Percentiles rank a stretch among this genome's conserved stretches.
phyloP scores from a whole-genome alignment of 2,113 vertebrate genomes.

The Rallus limicola region DNA sequence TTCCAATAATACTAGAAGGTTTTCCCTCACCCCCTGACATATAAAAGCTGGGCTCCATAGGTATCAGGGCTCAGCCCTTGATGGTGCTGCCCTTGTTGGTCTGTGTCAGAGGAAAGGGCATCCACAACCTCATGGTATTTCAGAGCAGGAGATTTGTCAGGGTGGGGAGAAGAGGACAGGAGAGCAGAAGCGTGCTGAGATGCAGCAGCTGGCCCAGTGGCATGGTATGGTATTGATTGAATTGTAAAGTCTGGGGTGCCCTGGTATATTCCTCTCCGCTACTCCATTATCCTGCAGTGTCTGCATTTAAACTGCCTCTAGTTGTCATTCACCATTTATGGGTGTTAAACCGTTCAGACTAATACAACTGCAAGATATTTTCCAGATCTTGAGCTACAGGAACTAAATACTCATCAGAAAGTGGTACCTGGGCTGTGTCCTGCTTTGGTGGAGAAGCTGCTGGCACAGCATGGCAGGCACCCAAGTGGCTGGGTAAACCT shows the following conservation, averaged over 20 bases:
- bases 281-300: neutral
- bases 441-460: neutral
- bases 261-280: neutral
- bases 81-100: neutral
- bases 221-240: neutral
- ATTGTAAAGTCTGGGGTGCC: neutral
- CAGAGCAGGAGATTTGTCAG: neutral
- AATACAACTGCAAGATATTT: neutral
- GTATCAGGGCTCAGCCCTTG: neutral
- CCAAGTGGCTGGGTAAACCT: neutral
- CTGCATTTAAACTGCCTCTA: neutral
- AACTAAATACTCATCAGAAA: neutral
- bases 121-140: neutral
- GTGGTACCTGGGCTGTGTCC: no score
- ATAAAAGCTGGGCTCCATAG: neutral
- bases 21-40: neutral
- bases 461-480: neutral
- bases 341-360: neutral
- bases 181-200: neutral
- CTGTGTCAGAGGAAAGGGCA: neutral
- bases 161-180: neutral
- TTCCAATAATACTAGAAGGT: neutral
- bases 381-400: neutral
- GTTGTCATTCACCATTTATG: neutral
- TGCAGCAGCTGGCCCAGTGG: fast-evolving